phyloP scores from a whole-genome alignment of 23 tunicate species.

The Aplidium turbinatum region DNA sequence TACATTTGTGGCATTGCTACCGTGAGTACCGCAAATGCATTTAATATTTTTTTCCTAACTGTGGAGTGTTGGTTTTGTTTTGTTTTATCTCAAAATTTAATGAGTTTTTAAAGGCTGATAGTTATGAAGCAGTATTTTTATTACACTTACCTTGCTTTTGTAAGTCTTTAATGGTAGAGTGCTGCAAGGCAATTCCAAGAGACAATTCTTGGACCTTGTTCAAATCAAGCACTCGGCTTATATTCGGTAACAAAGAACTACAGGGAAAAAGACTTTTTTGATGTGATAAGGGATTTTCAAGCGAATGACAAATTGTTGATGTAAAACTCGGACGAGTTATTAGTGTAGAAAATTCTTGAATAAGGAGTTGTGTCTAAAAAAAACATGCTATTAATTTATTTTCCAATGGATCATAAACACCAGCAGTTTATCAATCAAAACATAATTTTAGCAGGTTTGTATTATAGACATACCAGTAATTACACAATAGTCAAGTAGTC shows the following conservation, averaged over 20 bases:
- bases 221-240: conserved; percentile 62
- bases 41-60: too few relatives aligned
- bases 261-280: conserved; percentile 71
- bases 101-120: too few relatives aligned
- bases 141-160: conserved; percentile 58
- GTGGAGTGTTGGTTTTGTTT: too few relatives aligned
- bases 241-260: conserved; percentile 47
- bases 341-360: conserved; percentile 63
- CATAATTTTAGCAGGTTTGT: too few relatives aligned
- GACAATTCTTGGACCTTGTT: conserved; percentile 62
- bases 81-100: too few relatives aligned
- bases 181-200: conserved; percentile 65
- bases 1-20: not conserved
- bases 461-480: too few relatives aligned
- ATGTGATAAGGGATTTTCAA: conserved; percentile 84
- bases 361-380: conserved; percentile 66
- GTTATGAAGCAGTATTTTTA: too few relatives aligned
- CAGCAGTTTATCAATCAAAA: too few relatives aligned
- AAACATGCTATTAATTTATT: not conserved
- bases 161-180: conserved; percentile 47
- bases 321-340: conserved; percentile 64
- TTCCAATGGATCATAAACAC: too few relatives aligned
- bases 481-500: too few relatives aligned
- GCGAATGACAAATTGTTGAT: conserved; percentile 64
- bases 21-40: too few relatives aligned